A percentile compares a stretch with the other conserved stretches of the same genome.
phyloP scores from a whole-genome alignment of 2,113 vertebrate species.

The Willisornis vidua region DNA sequence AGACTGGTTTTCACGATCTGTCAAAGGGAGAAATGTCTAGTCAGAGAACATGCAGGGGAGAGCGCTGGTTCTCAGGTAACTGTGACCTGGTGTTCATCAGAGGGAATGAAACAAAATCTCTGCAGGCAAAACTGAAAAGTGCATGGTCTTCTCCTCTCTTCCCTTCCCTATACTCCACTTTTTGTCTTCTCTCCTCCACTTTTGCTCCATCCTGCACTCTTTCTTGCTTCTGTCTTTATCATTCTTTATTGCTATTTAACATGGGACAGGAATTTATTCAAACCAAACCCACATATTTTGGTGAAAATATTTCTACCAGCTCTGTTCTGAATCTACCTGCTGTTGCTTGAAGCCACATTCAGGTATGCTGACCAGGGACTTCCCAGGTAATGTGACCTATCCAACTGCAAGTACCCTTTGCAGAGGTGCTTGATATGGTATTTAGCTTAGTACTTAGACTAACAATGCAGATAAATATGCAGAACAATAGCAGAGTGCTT shows the following conservation, averaged over 20 bases:
- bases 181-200: neutral
- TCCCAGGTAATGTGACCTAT: neutral
- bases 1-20: conserved; percentile 79
- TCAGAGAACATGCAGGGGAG: neutral
- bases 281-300: neutral
- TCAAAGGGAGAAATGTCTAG: neutral
- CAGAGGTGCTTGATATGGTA: neutral
- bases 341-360: neutral
- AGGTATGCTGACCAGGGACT: neutral
- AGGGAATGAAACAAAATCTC: neutral
- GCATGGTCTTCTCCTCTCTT: neutral
- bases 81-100: too few species aligned
- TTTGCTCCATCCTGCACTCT: neutral
- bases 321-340: neutral
- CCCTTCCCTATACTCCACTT: neutral
- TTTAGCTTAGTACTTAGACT: neutral
- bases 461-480: neutral
- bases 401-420: neutral
- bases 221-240: neutral
- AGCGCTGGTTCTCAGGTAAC: neutral
- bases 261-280: neutral
- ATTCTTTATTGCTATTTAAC: neutral
- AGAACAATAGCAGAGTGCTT: neutral
- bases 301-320: neutral
- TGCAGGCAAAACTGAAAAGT: neutral